Evolutionary conservation across 2,797 vertebrate species (phyloP).

Genomic region (Apogon talboti): DNA sequence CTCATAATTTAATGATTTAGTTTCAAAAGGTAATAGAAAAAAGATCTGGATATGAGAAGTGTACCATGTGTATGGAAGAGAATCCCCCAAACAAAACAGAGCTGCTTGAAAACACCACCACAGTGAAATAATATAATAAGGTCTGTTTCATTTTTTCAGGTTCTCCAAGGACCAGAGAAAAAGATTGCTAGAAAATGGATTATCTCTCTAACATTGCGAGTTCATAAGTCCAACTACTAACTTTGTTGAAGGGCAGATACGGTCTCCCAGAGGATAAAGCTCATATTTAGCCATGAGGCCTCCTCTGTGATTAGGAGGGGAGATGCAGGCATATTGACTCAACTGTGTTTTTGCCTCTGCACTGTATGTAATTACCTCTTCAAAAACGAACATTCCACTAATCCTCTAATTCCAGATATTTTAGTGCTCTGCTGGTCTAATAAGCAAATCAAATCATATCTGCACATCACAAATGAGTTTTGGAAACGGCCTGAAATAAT

Average conservation of each 20-base stretch:
- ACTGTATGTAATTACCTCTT: conserved; percentile 83
- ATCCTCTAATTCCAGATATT: conserved; percentile 86
- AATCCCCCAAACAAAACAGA: conserved; percentile 78
- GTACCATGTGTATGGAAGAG: conserved; percentile 66
- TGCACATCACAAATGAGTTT: conserved; percentile 84
- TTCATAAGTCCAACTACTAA: conserved; percentile 85
- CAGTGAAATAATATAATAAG: conserved; percentile 83
- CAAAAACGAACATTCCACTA: conserved; percentile 82
- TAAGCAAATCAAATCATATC: conserved; percentile 87
- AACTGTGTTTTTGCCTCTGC: conserved; percentile 77
- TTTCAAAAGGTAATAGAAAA: conserved; percentile 71
- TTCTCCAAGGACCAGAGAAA: conserved; percentile 75
- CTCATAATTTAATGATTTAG: conserved; percentile 66
- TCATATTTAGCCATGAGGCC: conserved; percentile 84
- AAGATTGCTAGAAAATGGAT: conserved; percentile 84
- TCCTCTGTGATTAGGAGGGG: conserved; percentile 80
- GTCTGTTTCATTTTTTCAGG: conserved; percentile 78
- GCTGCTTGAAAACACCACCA: conserved; percentile 76
- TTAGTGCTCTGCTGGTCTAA: conserved; percentile 84
- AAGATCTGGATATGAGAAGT: conserved; percentile 74
- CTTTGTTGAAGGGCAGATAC: conserved; percentile 87
- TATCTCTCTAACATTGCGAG: conserved; percentile 82
- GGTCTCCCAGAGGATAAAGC: conserved; percentile 75
- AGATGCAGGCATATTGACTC: conserved; percentile 82
- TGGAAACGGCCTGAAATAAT: conserved; percentile 80